Evolutionary conservation across 1,140 invertebrate species (phyloP), one percentile per base, ranked within the genome.

Genomic region (Tachypleus tridentatus): DNA sequence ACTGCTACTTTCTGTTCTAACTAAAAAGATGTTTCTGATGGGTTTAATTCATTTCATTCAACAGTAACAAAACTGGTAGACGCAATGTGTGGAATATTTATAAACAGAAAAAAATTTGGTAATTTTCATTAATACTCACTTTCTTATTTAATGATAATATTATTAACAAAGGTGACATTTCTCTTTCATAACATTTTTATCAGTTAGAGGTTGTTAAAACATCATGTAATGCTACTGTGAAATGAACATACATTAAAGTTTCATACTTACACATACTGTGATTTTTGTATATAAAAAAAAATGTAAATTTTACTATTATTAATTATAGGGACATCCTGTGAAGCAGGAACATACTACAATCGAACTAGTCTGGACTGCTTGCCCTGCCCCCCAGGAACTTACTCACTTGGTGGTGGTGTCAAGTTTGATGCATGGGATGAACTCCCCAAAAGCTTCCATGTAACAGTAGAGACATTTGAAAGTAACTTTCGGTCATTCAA

Each of bases 351-450:
- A 57, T 83, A 77, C 70, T 76, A 81, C 63, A 77, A 76, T 71
- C 70, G 71, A 65, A 76, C 70, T 6, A 68, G 67, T 9, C 73
- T 82, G 60, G 72, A 76, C 56, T 83, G 82, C 70, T 70, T 77
- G 50, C 67, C 72, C 4, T 83, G 82, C 70, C 75, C 75, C 9
- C 70, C 77, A 9, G 82, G 82, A 4, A 79, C 79, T 8, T 83
- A 80, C 71, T 82, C 81, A 7, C 70, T 83, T 7, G 81, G 82
- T 1, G 81, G 80, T 48, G 81, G 80, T 4, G 72, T 79, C 6
- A 73, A 77, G 9, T 81, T 78, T 71, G 80, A 81, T 62, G 73
- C 74, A 3, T 83, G 80, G 80, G 74, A 79, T 9, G 69, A 71
- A 4, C 67, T 82, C 1, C 81, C 81, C 0, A 54, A 62, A 29